A percentile compares a stretch with the other conserved stretches of the same genome.
Conservation (phyloP, 2,797 vertebrate species). For the Passerculus sandwichensis region DNA sequence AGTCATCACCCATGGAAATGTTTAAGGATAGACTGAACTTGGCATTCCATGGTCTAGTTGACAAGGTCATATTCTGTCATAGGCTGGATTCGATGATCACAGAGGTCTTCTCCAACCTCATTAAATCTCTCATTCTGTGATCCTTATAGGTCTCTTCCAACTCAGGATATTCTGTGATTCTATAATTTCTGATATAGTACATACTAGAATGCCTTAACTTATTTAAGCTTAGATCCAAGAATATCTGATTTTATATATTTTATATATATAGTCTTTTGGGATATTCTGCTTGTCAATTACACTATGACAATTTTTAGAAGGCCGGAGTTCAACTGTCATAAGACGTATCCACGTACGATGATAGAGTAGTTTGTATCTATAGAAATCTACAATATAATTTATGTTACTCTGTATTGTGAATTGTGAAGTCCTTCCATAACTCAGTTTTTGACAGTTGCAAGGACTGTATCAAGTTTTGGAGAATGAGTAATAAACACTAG, state of each 20-base stretch:
- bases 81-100: accelerated
- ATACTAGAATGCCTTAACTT: neutral
- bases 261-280: neutral
- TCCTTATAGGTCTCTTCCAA: neutral
- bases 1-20: accelerated
- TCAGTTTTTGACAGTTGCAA: neutral
- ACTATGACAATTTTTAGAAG: neutral
- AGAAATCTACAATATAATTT: neutral
- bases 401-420: neutral
- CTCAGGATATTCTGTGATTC: neutral
- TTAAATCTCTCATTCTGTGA: neutral
- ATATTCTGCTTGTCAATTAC: neutral
- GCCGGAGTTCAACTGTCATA: neutral
- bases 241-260: neutral
- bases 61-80: too few relatives aligned
- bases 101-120: neutral
- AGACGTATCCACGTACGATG: neutral
- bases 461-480: neutral
- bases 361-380: neutral
- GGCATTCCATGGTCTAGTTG: neutral
- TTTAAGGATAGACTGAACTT: neutral
- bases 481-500: neutral
- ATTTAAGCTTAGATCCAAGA: neutral
- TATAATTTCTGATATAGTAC: neutral
- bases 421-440: neutral